Base-by-base conservation (phyloP, 2,797 vertebrate species). In the Psittacula derbiana region DNA sequence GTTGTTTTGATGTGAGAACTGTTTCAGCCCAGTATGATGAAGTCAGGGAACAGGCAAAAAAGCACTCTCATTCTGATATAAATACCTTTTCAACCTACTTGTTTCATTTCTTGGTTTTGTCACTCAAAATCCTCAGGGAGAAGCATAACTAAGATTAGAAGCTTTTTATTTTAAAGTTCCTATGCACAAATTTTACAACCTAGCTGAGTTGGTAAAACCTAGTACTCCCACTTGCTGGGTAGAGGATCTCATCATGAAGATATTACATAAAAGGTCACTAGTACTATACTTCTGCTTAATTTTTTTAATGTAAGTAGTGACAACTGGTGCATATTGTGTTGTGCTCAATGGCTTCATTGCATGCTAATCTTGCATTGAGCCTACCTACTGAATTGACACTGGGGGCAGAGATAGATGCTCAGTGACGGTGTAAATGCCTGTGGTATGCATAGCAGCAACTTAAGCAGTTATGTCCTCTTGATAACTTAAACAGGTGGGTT, bases 41-140 rank as follows among this genome's bases (percentile, higher is more conserved):
- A 93, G 58, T 41, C 64, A 84, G 79, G 55, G 18, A 83, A 19
- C 14, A 76, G 66, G 78, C 92, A 81, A 86, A 88, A 41, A 38
- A 92, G 38, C 24, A 25, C 36, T 78, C 40, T 91, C 36, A 62
- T 53, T 84, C 40, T 61, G 30, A 75, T 85, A 62, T 17, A 66
- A 80, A 78, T 78, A 62, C 44, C 17, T 82, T 91, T 88, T 86
- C 7, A 1, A 61, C 16, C 41, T 53, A 36, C 69, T 67, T 10
- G 30, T 89, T 79, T 46, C 49, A 61, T 91, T 90, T 71, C 38
- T 86, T 86, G 19, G 5, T 50, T 88, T 90, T 87, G 30, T 78
- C 70, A 82, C 40, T 66, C 24, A 41, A 27, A 84, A 57, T 69
- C 66, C 52, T 81, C 24, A 70, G 28, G 78, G 14, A 33, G 16